Evolutionary conservation across 1,140 invertebrate species (phyloP).

Genomic region (Lucilia cuprina): DNA sequence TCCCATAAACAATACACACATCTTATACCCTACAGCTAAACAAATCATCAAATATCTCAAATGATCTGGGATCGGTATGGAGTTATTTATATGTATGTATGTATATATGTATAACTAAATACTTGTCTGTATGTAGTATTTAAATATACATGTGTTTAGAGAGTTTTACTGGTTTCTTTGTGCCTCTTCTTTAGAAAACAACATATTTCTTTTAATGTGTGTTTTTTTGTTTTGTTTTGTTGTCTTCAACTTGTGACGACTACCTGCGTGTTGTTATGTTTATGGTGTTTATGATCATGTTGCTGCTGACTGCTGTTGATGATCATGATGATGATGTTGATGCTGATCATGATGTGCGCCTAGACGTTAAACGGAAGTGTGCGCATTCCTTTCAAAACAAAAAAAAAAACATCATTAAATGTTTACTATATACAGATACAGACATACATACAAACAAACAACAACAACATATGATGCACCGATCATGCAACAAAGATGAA

Average conservation of each 20-base stretch:
- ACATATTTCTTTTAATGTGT: neutral
- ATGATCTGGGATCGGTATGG: constrained; percentile 10
- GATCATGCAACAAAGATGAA: neutral
- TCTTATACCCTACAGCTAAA: neutral
- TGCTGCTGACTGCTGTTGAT: neutral
- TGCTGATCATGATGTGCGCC: neutral
- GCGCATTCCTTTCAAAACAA: constrained; percentile 25
- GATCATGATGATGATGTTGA: neutral
- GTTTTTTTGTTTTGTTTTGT: no score
- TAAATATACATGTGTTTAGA: neutral
- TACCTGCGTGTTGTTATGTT: constrained; percentile 22
- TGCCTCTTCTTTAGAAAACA: constrained; percentile 20
- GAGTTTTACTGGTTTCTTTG: constrained; percentile 22
- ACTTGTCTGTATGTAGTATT: neutral
- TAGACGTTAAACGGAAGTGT: constrained; percentile 31
- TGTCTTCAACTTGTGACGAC: neutral
- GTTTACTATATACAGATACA: neutral
- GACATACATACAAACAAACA: neutral
- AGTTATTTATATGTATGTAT: neutral
- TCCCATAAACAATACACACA: constrained; percentile 16
- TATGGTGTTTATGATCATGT: constrained; percentile 1
- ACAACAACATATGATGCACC: neutral
- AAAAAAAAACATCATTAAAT: constrained; percentile 10
- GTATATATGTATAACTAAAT: neutral
- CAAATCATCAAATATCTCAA: neutral